Percentiles rank a stretch among this genome's conserved stretches.
Conservation (phyloP, 2,888 invertebrate species). For the Drymonia ruficornis region DNA sequence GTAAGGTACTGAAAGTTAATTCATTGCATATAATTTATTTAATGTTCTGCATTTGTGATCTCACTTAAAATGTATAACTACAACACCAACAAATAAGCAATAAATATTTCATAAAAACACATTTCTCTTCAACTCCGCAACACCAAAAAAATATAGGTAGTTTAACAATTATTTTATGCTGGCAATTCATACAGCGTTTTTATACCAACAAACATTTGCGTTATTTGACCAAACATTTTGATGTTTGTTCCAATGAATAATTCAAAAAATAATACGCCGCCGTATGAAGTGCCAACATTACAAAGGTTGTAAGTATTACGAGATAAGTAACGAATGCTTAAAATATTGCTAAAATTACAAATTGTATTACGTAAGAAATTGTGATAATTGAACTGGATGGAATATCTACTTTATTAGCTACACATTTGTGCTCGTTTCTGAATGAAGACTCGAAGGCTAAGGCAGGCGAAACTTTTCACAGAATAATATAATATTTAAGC, state of each 20-base stretch:
- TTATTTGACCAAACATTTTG: too few species aligned
- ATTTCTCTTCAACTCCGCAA: neutral
- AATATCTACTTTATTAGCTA: neutral
- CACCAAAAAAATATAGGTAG: neutral
- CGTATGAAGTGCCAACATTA: neutral
- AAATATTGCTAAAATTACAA: neutral
- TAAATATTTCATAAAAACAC: constrained; percentile 5
- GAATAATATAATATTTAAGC: neutral
- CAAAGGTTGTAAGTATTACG: neutral
- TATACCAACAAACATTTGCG: too few species aligned
- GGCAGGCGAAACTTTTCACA: neutral
- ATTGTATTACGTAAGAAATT: neutral
- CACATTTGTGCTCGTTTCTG: neutral
- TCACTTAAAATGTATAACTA: neutral
- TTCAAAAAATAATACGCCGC: too few species aligned
- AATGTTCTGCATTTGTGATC: neutral
- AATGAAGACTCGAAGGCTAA: neutral
- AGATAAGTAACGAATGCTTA: neutral
- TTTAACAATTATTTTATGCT: too few species aligned
- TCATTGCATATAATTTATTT: neutral
- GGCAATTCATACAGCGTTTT: too few species aligned
- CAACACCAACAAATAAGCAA: constrained; percentile 11
- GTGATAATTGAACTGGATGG: neutral
- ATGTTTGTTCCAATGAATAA: too few species aligned
- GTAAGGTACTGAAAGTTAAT: constrained; percentile 7